These are phyloP conservation scores for Cataglyphis albicans DNA, from an alignment of 2,888 invertebrate species.

Conservation along the genomic window DNA sequence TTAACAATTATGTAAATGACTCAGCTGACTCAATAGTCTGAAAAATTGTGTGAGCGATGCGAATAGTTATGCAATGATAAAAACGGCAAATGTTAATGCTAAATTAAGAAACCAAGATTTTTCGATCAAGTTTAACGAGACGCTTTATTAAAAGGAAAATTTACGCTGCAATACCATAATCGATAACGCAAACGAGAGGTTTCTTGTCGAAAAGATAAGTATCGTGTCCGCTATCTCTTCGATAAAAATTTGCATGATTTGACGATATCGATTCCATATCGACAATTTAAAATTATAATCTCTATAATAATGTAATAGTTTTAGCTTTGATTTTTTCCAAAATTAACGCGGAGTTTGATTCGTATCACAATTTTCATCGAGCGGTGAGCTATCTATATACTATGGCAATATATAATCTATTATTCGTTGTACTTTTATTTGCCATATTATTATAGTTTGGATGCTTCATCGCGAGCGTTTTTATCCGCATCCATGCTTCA, in stretches of 20 bases:
- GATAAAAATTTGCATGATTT: not conserved
- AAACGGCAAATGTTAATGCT: not conserved
- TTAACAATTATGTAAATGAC: conserved; percentile 33
- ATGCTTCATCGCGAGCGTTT: conserved; percentile 92
- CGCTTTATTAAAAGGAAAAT: conserved; percentile 4
- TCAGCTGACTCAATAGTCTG: not conserved
- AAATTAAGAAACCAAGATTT: conserved; percentile 11
- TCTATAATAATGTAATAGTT: conserved; percentile 84
- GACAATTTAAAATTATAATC: not conserved
- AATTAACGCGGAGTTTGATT: conserved; percentile 87
- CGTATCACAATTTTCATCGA: conserved; percentile 87
- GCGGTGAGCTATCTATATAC: conserved; percentile 80
- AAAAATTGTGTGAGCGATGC: conserved; percentile 1
- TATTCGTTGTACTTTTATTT: conserved; percentile 78
- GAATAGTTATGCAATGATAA: not conserved
- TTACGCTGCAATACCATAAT: not conserved
- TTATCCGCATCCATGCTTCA: conserved; percentile 95
- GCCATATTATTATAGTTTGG: conserved; percentile 86
- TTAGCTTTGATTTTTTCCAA: conserved; percentile 92
- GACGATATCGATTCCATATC: conserved; percentile 14
- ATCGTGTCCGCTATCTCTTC: not conserved
- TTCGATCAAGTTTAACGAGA: conserved; percentile 11
- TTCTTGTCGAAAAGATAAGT: conserved; percentile 29
- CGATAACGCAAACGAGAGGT: conserved; percentile 48
- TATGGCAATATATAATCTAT: conserved; percentile 75